Conservation (phyloP, 2,888 invertebrate species). For the Synergus laeviventris region DNA sequence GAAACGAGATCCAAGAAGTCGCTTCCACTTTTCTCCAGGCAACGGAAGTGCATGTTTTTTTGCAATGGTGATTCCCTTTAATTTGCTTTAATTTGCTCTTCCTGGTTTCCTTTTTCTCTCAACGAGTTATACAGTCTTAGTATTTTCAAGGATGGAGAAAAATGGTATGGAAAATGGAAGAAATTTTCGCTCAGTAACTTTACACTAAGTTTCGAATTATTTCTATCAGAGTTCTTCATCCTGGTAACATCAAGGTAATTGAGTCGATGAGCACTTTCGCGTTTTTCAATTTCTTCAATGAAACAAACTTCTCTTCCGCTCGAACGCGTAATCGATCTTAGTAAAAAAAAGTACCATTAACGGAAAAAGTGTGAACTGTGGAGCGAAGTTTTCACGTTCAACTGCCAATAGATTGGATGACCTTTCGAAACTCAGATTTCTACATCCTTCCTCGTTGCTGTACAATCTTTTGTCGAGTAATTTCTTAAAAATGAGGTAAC, state of each 20-base stretch:
- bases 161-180: conserved; percentile 9
- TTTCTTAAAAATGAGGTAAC: conserved; percentile 5
- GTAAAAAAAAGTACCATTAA: conserved; percentile 18
- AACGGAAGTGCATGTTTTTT: neutral
- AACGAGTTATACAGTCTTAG: neutral
- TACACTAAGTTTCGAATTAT: conserved; percentile 30
- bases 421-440: conserved; percentile 27
- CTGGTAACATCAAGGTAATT: conserved; percentile 36
- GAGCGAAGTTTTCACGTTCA: conserved; percentile 6
- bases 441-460: conserved; percentile 10
- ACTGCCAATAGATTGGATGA: conserved; percentile 8
- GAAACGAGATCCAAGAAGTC: conserved; percentile 16
- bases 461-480: neutral
- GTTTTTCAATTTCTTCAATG: conserved; percentile 35
- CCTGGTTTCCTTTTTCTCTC: neutral
- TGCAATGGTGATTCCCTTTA: neutral
- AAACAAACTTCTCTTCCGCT: conserved; percentile 38
- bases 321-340: conserved; percentile 36
- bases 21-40: neutral
- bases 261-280: conserved; percentile 34
- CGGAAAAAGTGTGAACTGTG: conserved; percentile 5
- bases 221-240: conserved; percentile 15
- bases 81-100: neutral
- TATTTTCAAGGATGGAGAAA: conserved; percentile 15
- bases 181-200: conserved; percentile 19